phyloP scores from a whole-genome alignment of 1,140 invertebrate species.

The Bombus confusus region DNA sequence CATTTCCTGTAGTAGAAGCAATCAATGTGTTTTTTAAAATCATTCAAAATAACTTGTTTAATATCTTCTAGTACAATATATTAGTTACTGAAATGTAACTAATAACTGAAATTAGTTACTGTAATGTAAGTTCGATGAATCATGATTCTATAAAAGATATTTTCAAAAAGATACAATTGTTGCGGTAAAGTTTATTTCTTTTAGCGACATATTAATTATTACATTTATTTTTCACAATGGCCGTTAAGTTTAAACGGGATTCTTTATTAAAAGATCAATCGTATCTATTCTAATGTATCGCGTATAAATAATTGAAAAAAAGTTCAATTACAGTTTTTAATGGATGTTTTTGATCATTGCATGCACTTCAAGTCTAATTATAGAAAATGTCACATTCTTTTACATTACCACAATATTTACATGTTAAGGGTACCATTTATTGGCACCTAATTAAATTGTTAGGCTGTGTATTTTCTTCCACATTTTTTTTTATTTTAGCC shows the following conservation, averaged over 20 bases:
- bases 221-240: conserved; percentile 32
- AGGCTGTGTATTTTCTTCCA: conserved; percentile 48
- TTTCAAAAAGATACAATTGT: conserved; percentile 17
- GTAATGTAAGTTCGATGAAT: not conserved
- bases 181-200: conserved; percentile 44
- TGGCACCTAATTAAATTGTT: conserved; percentile 56
- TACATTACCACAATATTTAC: conserved; percentile 58
- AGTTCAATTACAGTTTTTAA: conserved; percentile 47
- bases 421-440: conserved; percentile 43
- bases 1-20: not conserved
- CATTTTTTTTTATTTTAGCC: not conserved
- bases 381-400: conserved; percentile 59
- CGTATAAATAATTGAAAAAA: conserved; percentile 61
- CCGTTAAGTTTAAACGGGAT: conserved; percentile 17
- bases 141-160: not conserved
- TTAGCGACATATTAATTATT: conserved; percentile 40
- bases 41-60: not conserved
- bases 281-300: conserved; percentile 27
- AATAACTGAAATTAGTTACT: no score
- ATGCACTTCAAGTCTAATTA: conserved; percentile 63
- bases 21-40: not conserved
- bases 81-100: not conserved
- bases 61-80: not conserved
- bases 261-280: conserved; percentile 21
- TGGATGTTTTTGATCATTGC: conserved; percentile 67